These are phyloP conservation scores for Tragelaphus scriptus DNA, from an alignment of 2,113 vertebrate genomes.

Conservation along the genomic window DNA sequence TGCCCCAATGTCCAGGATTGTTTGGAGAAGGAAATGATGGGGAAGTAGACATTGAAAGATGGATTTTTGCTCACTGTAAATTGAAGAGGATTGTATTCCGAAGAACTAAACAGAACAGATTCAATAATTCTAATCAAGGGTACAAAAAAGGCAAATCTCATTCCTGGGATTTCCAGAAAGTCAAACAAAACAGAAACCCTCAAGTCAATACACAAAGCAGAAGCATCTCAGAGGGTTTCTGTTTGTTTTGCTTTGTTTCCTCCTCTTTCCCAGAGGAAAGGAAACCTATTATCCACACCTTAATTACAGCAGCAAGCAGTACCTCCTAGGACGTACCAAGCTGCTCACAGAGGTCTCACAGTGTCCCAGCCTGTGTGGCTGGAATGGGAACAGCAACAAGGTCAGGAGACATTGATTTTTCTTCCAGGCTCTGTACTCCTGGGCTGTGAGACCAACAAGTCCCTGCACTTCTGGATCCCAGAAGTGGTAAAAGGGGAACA, in stretches of 20 bases:
- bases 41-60: neutral
- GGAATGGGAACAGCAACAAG: neutral
- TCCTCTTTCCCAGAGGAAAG: neutral
- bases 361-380: neutral
- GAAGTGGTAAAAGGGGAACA: neutral
- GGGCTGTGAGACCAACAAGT: neutral
- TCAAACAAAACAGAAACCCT: neutral
- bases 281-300: neutral
- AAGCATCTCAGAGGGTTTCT: neutral
- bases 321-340: neutral
- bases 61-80: neutral
- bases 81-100: neutral
- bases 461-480: neutral
- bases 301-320: constrained; percentile 19
- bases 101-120: neutral
- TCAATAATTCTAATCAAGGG: neutral
- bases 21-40: neutral
- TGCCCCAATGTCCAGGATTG: neutral
- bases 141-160: neutral
- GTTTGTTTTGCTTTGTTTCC: constrained; percentile 4
- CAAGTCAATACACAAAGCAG: neutral
- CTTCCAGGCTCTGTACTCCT: neutral
- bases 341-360: neutral
- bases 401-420: neutral
- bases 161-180: neutral